Base-by-base conservation (phyloP, 2,888 invertebrate genomes). In the Hecatera dysodea region DNA sequence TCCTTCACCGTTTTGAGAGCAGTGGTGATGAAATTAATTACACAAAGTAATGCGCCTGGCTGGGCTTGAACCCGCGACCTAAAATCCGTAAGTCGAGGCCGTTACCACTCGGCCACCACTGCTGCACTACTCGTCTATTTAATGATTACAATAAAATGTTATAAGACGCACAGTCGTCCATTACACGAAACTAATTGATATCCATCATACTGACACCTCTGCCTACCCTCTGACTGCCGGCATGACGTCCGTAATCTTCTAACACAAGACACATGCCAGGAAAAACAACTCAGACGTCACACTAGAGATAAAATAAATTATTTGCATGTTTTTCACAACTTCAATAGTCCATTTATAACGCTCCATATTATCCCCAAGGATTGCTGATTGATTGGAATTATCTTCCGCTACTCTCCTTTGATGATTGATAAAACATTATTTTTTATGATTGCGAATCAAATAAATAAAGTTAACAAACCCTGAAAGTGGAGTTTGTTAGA, bases 211-310 rank as follows among this genome's bases (percentile, higher is more conserved):
- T 2, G 2, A 24, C 39, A 59, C 19, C 4, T 64, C 42, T 56
- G 42, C 61, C 48, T 19, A 29, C 61, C 50, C 53, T 33, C 50
- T 9, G n/a, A 17, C 7, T 48, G 17, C 19, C 22, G 39, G n/a
- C 24, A 24, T 67, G 67, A 55, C 44, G 60, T 56, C 24, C 19
- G 27, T 44, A 27, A 62, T 62, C 46, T 64, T 11, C 36, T 59
- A 53, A 61, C 17, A 53, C 22, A 42, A 57, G 55, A 66, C 81
- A 62, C 57, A 55, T 75, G 82, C 79, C 82, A 79, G 75, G 76
- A 79, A 53, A 84, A 84, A 84, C 82, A 83, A 64, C 46, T 69
- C 39, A 81, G 67, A 69, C 76, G 83, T 76, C 67, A 69, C 39
- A 4, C 62, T 67, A 70, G 62, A 75, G 62, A 75, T 70, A 68